Base-by-base conservation (phyloP, 2,888 invertebrate species). In the Cenopis cana region DNA sequence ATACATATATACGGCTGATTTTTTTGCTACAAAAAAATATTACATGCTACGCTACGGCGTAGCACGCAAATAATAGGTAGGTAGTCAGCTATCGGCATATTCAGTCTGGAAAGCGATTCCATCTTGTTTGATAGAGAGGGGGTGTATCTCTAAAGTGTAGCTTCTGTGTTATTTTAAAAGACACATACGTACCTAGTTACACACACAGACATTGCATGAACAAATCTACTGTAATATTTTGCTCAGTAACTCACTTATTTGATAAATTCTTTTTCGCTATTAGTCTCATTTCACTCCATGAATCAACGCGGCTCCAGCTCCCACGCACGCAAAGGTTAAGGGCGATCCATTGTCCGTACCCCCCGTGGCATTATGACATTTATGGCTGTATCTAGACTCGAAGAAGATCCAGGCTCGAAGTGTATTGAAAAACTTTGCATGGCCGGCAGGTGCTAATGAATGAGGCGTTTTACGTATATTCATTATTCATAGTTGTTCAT, bases 321-420 rank as follows among this genome's bases (percentile, higher is more conserved):
- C 85, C 80, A 85, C 85, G 78, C 81, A 76, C 80, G 78, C 76
- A 86, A 88, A 89, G 88, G 89, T 89, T 87, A 89, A 88, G 87
- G 87, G 81, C 83, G 81, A 85, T 82, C 81, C 74, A 84, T 85
- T 83, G 83, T 85, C 75, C 72, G 68, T 60, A 80, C 82, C 79
- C 80, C 78, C 76, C 72, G 69, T 74, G 75, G 74, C 75, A 76
- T 78, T 76, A 8, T 33, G 33, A 33, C 33, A 33, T 33, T 33
- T 33, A 80, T 82, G 79, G 80, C 77, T 79, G 79, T 77, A 75
- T 76, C 76, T 76, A 74, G 66, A 73, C 76, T 77, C n/a, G n/a
- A n/a, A n/a, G n/a, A n/a, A n/a, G n/a, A 75, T 76, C 76, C 76
- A 74, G 67, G 73, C 76, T 78, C 74, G 75, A 72, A 77, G 65